Percentiles rank a stretch among this genome's conserved stretches.
phyloP scores from a whole-genome alignment of 2,888 invertebrate species.

The Parnassius mnemosyne region DNA sequence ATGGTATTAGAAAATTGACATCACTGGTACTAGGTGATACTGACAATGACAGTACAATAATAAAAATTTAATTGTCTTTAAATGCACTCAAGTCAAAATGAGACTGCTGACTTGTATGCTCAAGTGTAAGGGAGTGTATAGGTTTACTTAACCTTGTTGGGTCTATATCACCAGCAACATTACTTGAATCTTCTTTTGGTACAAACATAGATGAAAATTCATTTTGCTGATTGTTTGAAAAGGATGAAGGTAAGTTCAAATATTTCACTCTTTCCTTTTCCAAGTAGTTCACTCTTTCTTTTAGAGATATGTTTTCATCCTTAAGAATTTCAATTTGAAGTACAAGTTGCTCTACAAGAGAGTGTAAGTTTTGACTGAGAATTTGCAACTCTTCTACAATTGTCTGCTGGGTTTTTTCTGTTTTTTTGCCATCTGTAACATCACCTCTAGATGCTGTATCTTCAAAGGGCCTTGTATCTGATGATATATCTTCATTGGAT shows the following conservation, averaged over 20 bases:
- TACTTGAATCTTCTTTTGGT: conserved; percentile 38
- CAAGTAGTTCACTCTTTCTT: conserved; percentile 77
- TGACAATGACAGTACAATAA: neutral
- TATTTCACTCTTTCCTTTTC: conserved; percentile 78
- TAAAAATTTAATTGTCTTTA: conserved; percentile 43
- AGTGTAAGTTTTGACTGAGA: conserved; percentile 81
- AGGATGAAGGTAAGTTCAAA: conserved; percentile 51
- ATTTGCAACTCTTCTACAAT: conserved; percentile 85
- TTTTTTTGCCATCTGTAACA: conserved; percentile 68
- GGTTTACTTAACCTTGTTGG: conserved; percentile 38
- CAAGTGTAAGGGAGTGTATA: conserved; percentile 34
- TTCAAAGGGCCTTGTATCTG: conserved; percentile 28
- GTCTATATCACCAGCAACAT: conserved; percentile 44
- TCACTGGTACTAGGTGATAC: too few relatives aligned
- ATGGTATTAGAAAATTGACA: too few relatives aligned
- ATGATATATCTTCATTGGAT: conserved; percentile 39
- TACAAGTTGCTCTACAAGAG: conserved; percentile 79
- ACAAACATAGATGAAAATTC: conserved; percentile 27
- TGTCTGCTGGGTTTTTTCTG: conserved; percentile 81
- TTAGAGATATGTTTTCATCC: conserved; percentile 81
- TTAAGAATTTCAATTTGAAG: conserved; percentile 84
- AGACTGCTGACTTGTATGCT: conserved; percentile 43
- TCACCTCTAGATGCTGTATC: conserved; percentile 31
- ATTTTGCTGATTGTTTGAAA: conserved; percentile 10
- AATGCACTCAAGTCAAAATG: conserved; percentile 64